These are phyloP conservation scores for Drosophila austrosaltans DNA, from an alignment of 2,888 invertebrate species.

Conservation along the genomic window DNA sequence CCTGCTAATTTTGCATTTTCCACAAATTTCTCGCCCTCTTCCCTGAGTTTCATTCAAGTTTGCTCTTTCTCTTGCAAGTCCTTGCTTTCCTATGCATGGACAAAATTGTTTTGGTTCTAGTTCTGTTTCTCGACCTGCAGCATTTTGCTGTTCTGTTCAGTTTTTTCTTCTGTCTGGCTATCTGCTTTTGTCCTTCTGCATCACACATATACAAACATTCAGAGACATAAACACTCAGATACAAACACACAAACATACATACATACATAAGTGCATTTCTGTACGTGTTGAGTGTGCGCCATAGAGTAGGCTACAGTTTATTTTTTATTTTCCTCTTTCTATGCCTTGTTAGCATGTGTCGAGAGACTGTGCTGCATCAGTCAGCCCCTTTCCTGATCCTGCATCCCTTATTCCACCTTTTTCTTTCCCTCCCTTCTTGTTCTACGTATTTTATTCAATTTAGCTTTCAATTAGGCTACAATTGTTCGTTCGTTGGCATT, in stretches of 20 bases:
- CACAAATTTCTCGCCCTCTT: slow-evolving; percentile 71
- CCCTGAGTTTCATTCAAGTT: neutral
- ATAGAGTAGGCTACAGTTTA: slow-evolving; percentile 67
- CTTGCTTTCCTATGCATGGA: slow-evolving; percentile 28
- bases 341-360: slow-evolving; percentile 61
- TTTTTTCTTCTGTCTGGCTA: slow-evolving; percentile 29
- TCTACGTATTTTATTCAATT: slow-evolving; percentile 73
- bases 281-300: slow-evolving; percentile 74
- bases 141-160: slow-evolving; percentile 25
- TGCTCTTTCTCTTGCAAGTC: slow-evolving; percentile 6
- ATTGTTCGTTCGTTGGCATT: slow-evolving; percentile 72
- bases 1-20: slow-evolving; percentile 79
- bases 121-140: slow-evolving; percentile 40
- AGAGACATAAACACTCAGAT: slow-evolving; percentile 26
- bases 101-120: slow-evolving; percentile 32
- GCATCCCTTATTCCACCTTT: neutral
- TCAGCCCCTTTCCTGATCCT: neutral
- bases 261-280: slow-evolving; percentile 53
- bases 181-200: slow-evolving; percentile 34
- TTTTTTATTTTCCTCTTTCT: slow-evolving; percentile 41
- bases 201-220: slow-evolving; percentile 6
- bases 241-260: slow-evolving; percentile 36
- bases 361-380: slow-evolving; percentile 18
- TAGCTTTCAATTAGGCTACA: slow-evolving; percentile 79
- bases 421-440: neutral